Percentiles rank a stretch among this genome's conserved stretches.
phyloP scores from a whole-genome alignment of 2,888 invertebrate species.

The Sericinus montela region DNA sequence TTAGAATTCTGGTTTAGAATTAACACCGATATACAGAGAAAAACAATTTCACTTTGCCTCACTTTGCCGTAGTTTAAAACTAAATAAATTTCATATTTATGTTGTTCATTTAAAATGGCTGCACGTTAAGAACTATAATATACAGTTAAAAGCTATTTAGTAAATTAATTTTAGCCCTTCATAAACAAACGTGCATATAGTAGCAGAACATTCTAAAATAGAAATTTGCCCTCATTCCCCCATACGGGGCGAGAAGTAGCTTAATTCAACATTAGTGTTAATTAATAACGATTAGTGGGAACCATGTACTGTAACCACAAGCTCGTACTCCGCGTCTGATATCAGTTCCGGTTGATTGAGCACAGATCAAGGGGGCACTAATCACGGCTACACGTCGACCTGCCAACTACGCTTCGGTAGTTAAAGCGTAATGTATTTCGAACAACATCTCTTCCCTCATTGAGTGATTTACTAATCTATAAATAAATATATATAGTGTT shows the following conservation, averaged over 20 bases:
- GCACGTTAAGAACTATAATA: too few species aligned
- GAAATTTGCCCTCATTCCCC: conserved; percentile 16
- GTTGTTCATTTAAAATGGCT: too few species aligned
- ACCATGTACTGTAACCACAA: conserved; percentile 37
- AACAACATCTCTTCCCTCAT: not conserved
- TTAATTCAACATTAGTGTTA: conserved; percentile 40
- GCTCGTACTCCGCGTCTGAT: conserved; percentile 21
- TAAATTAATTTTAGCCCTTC: conserved; percentile 2
- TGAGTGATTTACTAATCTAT: not conserved
- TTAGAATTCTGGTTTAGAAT: too few species aligned
- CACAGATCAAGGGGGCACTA: conserved; percentile 49
- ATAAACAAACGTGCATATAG: conserved; percentile 26
- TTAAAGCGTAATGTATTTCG: not conserved
- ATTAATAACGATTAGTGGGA: conserved; percentile 45
- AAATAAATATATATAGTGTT: too few species aligned
- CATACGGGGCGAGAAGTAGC: conserved; percentile 21
- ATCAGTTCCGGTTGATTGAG: conserved; percentile 58
- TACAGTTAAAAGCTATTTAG: too few species aligned
- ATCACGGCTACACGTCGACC: conserved; percentile 37
- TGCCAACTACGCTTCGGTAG: not conserved
- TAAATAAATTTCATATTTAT: too few species aligned
- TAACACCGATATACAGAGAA: too few species aligned
- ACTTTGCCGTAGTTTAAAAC: too few species aligned
- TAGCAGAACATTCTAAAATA: conserved; percentile 6
- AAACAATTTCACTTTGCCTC: too few species aligned